A percentile compares a stretch with the other conserved stretches of the same genome.
Conservation (phyloP, 2,113 vertebrate species). For the Oceanites oceanicus region DNA sequence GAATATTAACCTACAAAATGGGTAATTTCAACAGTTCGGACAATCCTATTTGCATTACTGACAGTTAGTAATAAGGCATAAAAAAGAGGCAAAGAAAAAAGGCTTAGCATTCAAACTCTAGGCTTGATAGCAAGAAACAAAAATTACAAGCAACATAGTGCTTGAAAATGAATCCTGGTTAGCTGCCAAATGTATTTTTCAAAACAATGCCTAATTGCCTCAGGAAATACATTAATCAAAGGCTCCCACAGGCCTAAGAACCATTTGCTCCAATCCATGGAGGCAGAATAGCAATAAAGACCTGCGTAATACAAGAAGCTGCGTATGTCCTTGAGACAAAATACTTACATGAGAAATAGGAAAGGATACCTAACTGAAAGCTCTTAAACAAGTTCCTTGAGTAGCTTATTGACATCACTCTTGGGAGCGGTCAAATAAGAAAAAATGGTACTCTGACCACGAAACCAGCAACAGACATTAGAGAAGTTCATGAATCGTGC, state of each 20-base stretch:
- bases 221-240: constrained; percentile 19
- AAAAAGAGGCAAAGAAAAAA: neutral
- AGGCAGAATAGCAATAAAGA: neutral
- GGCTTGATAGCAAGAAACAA: neutral
- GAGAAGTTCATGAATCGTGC: neutral
- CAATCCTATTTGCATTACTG: neutral
- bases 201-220: constrained; percentile 34
- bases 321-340: neutral
- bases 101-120: neutral
- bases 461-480: neutral
- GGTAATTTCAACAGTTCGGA: neutral
- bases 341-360: neutral
- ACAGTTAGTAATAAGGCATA: neutral
- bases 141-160: neutral
- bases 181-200: constrained; percentile 16
- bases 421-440: neutral
- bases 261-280: neutral
- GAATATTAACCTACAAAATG: neutral
- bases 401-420: neutral
- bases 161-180: constrained; percentile 1
- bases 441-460: neutral
- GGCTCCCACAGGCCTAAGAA: neutral
- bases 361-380: neutral
- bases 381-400: neutral
- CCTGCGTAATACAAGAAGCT: neutral